phyloP scores from a whole-genome alignment of 2,888 invertebrate genomes.

The Andrena marginata region DNA sequence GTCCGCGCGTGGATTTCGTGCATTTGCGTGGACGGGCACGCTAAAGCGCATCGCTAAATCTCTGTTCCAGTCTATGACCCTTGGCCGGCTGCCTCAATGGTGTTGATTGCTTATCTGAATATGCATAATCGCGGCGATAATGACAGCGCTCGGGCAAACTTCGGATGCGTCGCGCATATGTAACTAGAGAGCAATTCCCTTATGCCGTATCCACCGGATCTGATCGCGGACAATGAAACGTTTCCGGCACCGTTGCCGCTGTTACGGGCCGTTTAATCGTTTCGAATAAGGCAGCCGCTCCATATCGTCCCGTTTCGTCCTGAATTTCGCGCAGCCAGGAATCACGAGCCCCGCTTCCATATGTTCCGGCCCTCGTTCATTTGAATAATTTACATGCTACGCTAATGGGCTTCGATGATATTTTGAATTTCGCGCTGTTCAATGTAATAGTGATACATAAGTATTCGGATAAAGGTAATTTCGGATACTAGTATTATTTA shows the following conservation, averaged over 20 bases:
- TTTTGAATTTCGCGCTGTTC: too few relatives aligned
- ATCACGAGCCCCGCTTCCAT: too few relatives aligned
- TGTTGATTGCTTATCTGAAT: conserved; percentile 75
- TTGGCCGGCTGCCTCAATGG: conserved; percentile 65
- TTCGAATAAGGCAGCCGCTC: neutral
- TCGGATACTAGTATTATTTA: too few relatives aligned
- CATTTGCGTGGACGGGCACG: neutral
- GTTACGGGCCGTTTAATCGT: conserved; percentile 52
- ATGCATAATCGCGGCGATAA: conserved; percentile 72
- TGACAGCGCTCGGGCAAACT: conserved; percentile 64
- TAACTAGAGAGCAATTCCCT: conserved; percentile 72
- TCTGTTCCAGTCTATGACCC: conserved; percentile 58
- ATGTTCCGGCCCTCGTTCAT: too few relatives aligned
- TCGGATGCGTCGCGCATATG: conserved; percentile 68
- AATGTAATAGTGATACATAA: too few relatives aligned
- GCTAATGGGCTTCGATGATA: too few relatives aligned
- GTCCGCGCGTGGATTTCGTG: neutral
- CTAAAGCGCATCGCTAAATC: conserved; percentile 40
- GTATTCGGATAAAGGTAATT: too few relatives aligned
- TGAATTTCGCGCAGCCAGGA: neutral
- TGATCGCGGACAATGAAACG: conserved; percentile 66
- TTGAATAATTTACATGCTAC: too few relatives aligned
- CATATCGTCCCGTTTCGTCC: conserved; percentile 6
- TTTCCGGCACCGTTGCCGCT: conserved; percentile 41
- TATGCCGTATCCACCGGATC: conserved; percentile 59